phyloP scores from a whole-genome alignment of 1,140 invertebrate genomes.

The Theocolax elegans region DNA sequence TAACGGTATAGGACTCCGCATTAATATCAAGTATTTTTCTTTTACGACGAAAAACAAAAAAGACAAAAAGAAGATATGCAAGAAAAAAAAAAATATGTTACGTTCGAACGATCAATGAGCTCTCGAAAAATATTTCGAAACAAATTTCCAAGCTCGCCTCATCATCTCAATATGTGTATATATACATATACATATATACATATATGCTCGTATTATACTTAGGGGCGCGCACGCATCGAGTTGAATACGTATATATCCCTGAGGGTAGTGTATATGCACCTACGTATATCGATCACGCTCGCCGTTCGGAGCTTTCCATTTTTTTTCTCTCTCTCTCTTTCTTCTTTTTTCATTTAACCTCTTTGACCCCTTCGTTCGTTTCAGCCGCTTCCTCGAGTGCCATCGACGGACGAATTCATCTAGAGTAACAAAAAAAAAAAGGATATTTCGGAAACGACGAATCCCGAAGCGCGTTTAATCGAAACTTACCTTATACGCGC shows the following conservation, averaged over 20 bases:
- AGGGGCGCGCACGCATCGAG: background rate
- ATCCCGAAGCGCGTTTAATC: slow-evolving; percentile 20
- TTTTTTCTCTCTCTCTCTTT: slow-evolving; percentile 41
- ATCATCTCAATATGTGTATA: too few species aligned
- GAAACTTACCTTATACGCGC: too few species aligned
- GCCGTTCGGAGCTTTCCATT: slow-evolving; percentile 43
- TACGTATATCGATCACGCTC: slow-evolving; percentile 49
- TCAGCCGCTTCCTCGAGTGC: slow-evolving; percentile 9
- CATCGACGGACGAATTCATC: slow-evolving; percentile 19
- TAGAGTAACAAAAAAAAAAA: too few species aligned
- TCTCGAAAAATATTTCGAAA: slow-evolving; percentile 21
- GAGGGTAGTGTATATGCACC: slow-evolving; percentile 7
- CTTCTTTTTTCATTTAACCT: slow-evolving; percentile 43
- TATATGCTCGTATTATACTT: slow-evolving; percentile 7
- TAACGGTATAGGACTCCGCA: too few species aligned
- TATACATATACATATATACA: too few species aligned
- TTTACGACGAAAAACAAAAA: too few species aligned
- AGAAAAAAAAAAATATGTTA: too few species aligned
- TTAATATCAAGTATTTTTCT: too few species aligned
- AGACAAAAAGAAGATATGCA: background rate
- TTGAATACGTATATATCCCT: background rate
- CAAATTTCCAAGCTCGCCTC: slow-evolving; percentile 5
- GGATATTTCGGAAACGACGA: slow-evolving; percentile 16
- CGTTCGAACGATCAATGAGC: slow-evolving; percentile 18
- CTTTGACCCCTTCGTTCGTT: slow-evolving; percentile 42